Evolutionary conservation across 92 coral and sea anemone species (phyloP).

Genomic region (Galaxea fascicularis): DNA sequence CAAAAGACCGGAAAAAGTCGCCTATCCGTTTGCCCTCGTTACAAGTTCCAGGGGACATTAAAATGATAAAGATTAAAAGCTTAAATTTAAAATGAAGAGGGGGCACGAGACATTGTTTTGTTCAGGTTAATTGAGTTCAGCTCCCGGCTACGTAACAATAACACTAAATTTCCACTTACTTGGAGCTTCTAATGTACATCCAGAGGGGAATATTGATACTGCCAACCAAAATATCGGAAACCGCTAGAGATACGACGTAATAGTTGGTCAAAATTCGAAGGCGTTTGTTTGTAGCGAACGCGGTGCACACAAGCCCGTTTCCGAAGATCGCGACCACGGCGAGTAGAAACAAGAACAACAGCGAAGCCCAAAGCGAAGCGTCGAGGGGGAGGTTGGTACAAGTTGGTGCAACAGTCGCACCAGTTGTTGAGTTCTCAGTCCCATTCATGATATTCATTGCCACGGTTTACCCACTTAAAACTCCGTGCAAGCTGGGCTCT

Average conservation of each 20-base stretch:
- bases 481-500: not conserved
- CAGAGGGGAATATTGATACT: slow-evolving; percentile 80
- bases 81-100: not conserved
- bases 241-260: slow-evolving; percentile 86
- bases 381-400: not conserved
- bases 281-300: slow-evolving; percentile 86
- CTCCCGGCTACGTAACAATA: not conserved
- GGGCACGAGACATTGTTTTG: not conserved
- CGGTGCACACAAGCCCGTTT: slow-evolving; percentile 82
- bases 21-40: no score
- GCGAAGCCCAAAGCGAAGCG: slow-evolving; percentile 32
- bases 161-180: slow-evolving; percentile 22
- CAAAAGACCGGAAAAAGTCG: not conserved
- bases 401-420: no score
- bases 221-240: slow-evolving; percentile 86
- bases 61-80: not conserved
- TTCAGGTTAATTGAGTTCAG: not conserved
- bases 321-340: slow-evolving; percentile 85
- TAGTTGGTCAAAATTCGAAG: slow-evolving; percentile 84
- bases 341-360: slow-evolving; percentile 66
- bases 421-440: not conserved
- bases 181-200: slow-evolving; percentile 65
- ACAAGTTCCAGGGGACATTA: slow-evolving; percentile 12
- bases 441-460: not conserved
- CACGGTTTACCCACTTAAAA: not conserved